A percentile compares a stretch with the other conserved stretches of the same genome.
Conservation (phyloP, 2,113 vertebrate species). For the Ascaphus truei region DNA sequence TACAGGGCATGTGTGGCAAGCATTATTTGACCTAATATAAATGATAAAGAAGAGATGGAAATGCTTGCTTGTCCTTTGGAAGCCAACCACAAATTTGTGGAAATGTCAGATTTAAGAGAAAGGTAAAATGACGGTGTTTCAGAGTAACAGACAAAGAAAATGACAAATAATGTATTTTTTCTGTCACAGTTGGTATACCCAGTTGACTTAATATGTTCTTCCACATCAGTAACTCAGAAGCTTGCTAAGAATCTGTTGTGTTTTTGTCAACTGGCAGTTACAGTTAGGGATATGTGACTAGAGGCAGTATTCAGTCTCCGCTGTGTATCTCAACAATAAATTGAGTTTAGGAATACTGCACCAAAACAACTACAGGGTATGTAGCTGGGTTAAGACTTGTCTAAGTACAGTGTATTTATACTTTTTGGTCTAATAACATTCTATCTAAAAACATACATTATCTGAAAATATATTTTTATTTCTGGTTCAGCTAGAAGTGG, state of each 20-base stretch:
- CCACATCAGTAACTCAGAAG: constrained; percentile 10
- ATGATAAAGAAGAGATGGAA: too few relatives aligned
- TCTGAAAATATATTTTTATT: constrained; percentile 13
- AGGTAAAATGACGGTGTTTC: too few relatives aligned
- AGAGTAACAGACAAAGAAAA: too few relatives aligned
- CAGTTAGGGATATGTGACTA: constrained; percentile 23
- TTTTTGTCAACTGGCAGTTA: constrained; percentile 27
- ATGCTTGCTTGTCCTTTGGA: too few relatives aligned
- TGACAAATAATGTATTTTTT: not conserved
- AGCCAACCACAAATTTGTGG: too few relatives aligned
- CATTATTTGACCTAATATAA: too few relatives aligned
- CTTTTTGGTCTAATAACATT: constrained; percentile 1
- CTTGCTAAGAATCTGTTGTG: constrained; percentile 16
- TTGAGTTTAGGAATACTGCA: constrained; percentile 24
- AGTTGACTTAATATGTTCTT: constrained; percentile 26
- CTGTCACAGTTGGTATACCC: constrained; percentile 10
- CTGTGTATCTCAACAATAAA: constrained; percentile 23
- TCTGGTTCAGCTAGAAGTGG: not conserved
- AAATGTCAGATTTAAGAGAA: too few relatives aligned
- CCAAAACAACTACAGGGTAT: constrained; percentile 2
- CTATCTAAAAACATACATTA: not conserved
- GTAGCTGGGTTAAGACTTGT: too few relatives aligned
- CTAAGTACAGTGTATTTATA: not conserved
- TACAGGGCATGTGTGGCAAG: too few relatives aligned
- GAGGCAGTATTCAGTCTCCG: constrained; percentile 12